Percentiles rank a stretch among this genome's conserved stretches.
Conservation (phyloP, 2,797 vertebrate species). For the Sebastes miniatus region DNA sequence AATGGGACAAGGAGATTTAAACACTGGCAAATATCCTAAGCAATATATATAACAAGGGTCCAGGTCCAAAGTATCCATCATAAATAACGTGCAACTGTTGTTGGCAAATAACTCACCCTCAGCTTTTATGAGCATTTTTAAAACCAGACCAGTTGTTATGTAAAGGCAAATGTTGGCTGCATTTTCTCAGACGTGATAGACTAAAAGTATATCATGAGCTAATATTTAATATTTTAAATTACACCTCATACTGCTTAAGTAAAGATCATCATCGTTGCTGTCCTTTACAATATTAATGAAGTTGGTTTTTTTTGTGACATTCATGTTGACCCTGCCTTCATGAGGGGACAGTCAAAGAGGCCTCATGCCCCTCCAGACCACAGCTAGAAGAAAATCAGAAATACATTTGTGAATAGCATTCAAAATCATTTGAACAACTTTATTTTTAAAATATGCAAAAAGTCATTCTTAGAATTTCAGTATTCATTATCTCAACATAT, state of each 20-base stretch:
- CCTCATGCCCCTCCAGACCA: background rate
- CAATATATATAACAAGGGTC: slow-evolving; percentile 11
- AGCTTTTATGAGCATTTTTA: background rate
- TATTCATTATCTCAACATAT: background rate
- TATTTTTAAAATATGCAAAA: background rate
- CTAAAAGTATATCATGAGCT: slow-evolving; percentile 19
- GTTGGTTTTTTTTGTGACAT: background rate
- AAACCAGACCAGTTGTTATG: background rate
- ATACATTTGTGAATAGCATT: background rate
- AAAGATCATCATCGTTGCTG: background rate
- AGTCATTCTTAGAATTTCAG: background rate
- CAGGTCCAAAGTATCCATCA: background rate
- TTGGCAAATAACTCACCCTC: background rate
- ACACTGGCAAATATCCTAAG: slow-evolving; percentile 62
- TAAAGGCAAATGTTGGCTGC: background rate
- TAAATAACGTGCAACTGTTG: background rate
- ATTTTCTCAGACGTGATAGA: background rate
- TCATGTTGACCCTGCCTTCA: background rate
- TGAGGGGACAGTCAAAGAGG: background rate
- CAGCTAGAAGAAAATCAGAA: background rate
- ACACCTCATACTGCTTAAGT: background rate
- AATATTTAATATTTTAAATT: background rate
- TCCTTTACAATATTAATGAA: background rate
- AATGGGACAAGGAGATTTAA: slow-evolving; percentile 53
- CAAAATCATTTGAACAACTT: background rate